Percentiles rank a stretch among this genome's conserved stretches.
phyloP scores from a whole-genome alignment of 2,113 vertebrate species.

The Regulus satrapa region DNA sequence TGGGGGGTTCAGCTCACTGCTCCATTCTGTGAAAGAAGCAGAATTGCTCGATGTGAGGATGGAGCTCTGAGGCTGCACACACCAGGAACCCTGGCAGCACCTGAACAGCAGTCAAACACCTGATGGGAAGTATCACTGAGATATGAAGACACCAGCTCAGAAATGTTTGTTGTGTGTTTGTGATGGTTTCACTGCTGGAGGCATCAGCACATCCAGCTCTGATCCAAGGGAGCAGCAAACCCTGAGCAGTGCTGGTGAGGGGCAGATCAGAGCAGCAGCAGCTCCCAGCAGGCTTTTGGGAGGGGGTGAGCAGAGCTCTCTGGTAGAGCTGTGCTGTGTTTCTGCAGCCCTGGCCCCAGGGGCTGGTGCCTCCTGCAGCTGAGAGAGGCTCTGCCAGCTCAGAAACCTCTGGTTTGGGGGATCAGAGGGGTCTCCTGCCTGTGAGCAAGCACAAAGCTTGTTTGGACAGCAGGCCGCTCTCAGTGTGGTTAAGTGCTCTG shows the following conservation, averaged over 20 bases:
- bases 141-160: not conserved
- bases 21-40: not conserved
- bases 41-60: not conserved
- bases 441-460: fast-evolving
- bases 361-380: not conserved
- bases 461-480: not conserved
- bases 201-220: fast-evolving
- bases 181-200: not conserved
- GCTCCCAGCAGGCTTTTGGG: not conserved
- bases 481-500: not conserved
- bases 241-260: not conserved
- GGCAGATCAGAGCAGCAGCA: too few relatives aligned
- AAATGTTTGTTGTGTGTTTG: fast-evolving
- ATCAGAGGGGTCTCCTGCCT: fast-evolving
- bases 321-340: too few relatives aligned
- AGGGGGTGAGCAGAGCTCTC: too few relatives aligned
- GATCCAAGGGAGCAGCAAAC: fast-evolving
- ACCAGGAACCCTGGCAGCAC: not conserved
- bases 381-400: not conserved
- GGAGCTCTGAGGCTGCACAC: not conserved
- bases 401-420: fast-evolving
- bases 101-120: not conserved
- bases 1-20: not conserved
- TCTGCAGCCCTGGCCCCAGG: not conserved
- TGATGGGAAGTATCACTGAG: not conserved